phyloP scores from a whole-genome alignment of 2,888 invertebrate genomes.

The Amorpha juglandis region DNA sequence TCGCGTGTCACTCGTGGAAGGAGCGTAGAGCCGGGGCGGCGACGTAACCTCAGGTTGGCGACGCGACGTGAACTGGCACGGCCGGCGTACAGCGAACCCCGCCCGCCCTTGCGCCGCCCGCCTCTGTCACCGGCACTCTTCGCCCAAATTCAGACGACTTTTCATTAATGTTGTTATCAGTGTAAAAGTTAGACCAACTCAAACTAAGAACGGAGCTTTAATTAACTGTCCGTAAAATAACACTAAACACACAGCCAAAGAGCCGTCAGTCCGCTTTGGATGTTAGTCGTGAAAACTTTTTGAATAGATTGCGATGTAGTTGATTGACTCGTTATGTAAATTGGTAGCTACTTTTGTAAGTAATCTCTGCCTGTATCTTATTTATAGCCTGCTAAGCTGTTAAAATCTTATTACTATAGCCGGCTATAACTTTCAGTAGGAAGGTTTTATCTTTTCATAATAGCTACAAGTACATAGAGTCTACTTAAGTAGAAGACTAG shows the following conservation, averaged over 20 bases:
- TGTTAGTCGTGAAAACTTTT: conserved; percentile 51
- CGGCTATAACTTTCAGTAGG: not conserved
- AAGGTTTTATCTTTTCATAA: not conserved
- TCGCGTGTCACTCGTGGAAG: conserved; percentile 47
- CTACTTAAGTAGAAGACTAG: not conserved
- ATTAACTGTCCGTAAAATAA: conserved; percentile 80
- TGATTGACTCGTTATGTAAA: conserved; percentile 52
- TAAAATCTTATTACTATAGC: not conserved
- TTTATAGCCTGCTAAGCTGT: not conserved
- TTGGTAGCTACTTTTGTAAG: conserved; percentile 6
- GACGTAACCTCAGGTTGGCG: conserved; percentile 64
- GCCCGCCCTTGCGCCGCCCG: conserved; percentile 60
- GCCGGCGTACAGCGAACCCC: conserved; percentile 57
- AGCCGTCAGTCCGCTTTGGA: conserved; percentile 46
- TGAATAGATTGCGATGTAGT: conserved; percentile 42
- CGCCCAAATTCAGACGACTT: conserved; percentile 78
- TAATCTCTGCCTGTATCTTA: conserved; percentile 1
- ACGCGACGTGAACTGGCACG: conserved; percentile 69
- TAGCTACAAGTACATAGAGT: not conserved
- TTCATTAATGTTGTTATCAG: conserved; percentile 83
- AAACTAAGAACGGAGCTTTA: conserved; percentile 75
- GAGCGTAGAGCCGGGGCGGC: conserved; percentile 46
- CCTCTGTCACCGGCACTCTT: conserved; percentile 73
- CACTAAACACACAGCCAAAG: conserved; percentile 50
- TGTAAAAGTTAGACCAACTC: conserved; percentile 77